Base-by-base conservation (phyloP, 2,113 vertebrate species). In the Coturnix japonica region DNA sequence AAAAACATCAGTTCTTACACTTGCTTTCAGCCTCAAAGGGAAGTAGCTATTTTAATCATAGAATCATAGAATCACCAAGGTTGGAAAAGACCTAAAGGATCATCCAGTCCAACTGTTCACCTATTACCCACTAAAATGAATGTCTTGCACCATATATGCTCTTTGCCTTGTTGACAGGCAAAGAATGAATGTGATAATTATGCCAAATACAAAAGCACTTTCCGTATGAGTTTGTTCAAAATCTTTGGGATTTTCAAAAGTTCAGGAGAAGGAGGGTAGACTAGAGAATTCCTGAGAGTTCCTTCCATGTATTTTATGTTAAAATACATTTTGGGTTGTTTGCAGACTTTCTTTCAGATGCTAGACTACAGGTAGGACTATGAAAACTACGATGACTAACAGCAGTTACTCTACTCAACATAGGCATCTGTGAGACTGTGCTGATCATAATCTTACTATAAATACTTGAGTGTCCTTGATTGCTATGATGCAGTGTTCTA, bases 121-220 rank as follows among this genome's bases (percentile, higher is more conserved):
- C 37, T 37, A 37, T 37, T 37, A 37, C 37, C 37, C 37, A 37
- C 37, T 37, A 37, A 37, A 37, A 57, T 44, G 61, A 57, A 31
- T 81, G 18, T 44, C 72, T 78, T 20, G 41, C 46, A 39, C 33
- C 11, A 1, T 16, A 2, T 15, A 5, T 4, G 20, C 0, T 0
- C 47, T 91, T 65, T 69, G 35, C 78, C 21, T 70, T 70, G 16
- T 65, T 49, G 39, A 35, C 56, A 74, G 66, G 39, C 2, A 0
- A 73, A 79, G 30, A 81, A 35, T 70, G 81, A 65, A 47, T 35
- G 53, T 69, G 61, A 8, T 61, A 59, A 31, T 90, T 76, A 39
- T 30, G 30, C 35, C 78, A 81, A 8, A 61, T 37, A 78, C 9
- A 37, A 64, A 86, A 78, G 8, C 19, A 11, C 18, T 33, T 88